Evolutionary conservation across 2,113 vertebrate genomes (phyloP).

Genomic region (Oenanthe melanoleuca): DNA sequence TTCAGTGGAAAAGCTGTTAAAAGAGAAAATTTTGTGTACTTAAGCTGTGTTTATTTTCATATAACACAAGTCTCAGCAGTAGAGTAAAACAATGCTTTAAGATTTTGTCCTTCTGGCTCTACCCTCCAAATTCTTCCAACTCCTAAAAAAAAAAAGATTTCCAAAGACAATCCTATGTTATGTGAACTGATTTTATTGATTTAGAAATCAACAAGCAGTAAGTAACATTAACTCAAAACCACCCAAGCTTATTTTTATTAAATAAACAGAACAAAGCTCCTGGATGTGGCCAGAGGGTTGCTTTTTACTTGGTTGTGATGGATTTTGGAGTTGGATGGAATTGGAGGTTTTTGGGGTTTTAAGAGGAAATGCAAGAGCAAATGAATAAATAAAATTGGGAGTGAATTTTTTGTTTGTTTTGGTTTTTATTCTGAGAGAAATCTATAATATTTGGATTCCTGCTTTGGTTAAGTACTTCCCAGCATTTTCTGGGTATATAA

Average conservation of each 20-base stretch:
- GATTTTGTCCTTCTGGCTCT: background rate
- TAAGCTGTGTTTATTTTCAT: background rate
- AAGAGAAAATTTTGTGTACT: conserved; percentile 15
- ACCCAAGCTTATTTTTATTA: background rate
- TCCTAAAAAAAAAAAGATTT: background rate
- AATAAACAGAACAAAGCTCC: background rate
- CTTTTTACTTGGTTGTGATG: background rate
- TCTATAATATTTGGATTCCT: background rate
- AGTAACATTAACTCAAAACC: background rate
- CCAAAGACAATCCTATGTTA: background rate
- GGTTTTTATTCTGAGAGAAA: background rate
- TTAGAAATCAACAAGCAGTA: background rate
- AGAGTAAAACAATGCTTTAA: background rate
- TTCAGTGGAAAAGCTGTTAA: conserved; percentile 69
- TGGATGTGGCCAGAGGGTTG: background rate
- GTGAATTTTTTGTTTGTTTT: background rate
- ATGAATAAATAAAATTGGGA: background rate
- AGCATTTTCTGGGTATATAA: background rate
- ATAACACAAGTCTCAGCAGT: background rate
- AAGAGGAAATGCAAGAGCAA: background rate
- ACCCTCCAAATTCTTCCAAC: accelerated
- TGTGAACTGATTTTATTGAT: background rate
- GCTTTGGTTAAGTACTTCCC: background rate
- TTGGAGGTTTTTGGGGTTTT: accelerated
- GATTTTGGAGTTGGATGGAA: background rate